phyloP scores from a whole-genome alignment of 2,797 vertebrate genomes.

The Lindbergichthys nudifrons region DNA sequence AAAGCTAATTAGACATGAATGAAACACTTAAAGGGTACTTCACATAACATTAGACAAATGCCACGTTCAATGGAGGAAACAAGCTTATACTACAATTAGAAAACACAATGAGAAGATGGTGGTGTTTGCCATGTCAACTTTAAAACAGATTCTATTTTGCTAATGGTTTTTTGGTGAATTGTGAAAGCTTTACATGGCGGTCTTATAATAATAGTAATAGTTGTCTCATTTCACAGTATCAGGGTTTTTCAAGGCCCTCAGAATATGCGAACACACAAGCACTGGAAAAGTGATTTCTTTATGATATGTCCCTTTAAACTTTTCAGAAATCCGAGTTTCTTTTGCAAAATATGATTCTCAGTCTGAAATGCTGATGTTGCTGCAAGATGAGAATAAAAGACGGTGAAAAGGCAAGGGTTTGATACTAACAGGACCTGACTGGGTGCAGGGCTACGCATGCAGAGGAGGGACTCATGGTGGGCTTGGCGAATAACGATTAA shows the following conservation, averaged over 20 bases:
- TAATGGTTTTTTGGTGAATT: slow-evolving; percentile 18
- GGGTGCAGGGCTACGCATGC: slow-evolving; percentile 9
- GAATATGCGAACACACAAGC: no score
- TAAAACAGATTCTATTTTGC: slow-evolving; percentile 35
- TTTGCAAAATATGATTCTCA: slow-evolving; percentile 8
- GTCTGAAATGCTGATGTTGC: slow-evolving; percentile 47
- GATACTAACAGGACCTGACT: slow-evolving; percentile 30
- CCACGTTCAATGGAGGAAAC: slow-evolving; percentile 42
- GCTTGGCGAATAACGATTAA: slow-evolving; percentile 23
- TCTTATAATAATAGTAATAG: no score
- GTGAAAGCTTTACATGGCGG: slow-evolving; percentile 1
- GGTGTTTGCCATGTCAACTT: slow-evolving; percentile 44
- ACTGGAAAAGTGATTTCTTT: no score
- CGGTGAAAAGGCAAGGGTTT: slow-evolving; percentile 8
- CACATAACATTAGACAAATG: slow-evolving; percentile 64
- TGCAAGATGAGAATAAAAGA: slow-evolving; percentile 10
- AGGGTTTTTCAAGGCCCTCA: no score
- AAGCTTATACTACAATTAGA: slow-evolving; percentile 38
- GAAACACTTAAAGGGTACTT: slow-evolving; percentile 67
- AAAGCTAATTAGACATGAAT: slow-evolving; percentile 73
- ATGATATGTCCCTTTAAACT: not conserved
- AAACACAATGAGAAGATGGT: slow-evolving; percentile 36
- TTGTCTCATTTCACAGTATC: no score
- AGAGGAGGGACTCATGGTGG: slow-evolving; percentile 33
- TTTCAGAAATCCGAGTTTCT: slow-evolving; percentile 18